Conservation (phyloP, 1,140 invertebrate species). For the Pseudachorutes palmiensis region DNA sequence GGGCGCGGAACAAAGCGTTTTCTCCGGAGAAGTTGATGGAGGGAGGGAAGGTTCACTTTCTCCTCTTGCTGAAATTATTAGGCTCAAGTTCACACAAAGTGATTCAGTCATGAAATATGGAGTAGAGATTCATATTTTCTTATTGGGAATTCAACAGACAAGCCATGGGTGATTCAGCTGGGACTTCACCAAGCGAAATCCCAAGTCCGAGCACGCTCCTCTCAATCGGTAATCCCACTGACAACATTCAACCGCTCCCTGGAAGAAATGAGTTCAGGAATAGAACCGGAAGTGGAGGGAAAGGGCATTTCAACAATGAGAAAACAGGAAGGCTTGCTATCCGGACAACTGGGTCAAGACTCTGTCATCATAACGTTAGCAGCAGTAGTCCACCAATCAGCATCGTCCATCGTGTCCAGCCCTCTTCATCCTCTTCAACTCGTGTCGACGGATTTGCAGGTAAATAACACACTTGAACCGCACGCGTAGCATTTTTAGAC, state of each 20-base stretch:
- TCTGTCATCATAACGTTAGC: conserved; percentile 33
- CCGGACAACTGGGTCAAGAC: conserved; percentile 25
- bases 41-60: no score
- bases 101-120: no score
- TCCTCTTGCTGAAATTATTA: no score
- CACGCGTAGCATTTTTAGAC: no score
- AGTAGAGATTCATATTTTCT: not conserved
- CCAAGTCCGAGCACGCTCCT: conserved; percentile 9
- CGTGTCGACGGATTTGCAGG: not conserved
- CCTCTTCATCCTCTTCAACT: not conserved
- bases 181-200: not conserved
- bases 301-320: not conserved
- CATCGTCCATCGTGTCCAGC: conserved; percentile 19
- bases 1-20: no score
- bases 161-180: not conserved
- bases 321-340: not conserved
- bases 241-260: not conserved
- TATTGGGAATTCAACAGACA: not conserved
- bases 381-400: conserved; percentile 33
- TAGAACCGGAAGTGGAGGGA: not conserved
- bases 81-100: no score
- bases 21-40: no score
- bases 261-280: not conserved
- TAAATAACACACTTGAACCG: no score
- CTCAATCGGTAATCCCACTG: not conserved